Evolutionary conservation across 2,113 vertebrate genomes (phyloP), one percentile per base, ranked within the genome.

Genomic region (Xiphophorus maculatus): DNA sequence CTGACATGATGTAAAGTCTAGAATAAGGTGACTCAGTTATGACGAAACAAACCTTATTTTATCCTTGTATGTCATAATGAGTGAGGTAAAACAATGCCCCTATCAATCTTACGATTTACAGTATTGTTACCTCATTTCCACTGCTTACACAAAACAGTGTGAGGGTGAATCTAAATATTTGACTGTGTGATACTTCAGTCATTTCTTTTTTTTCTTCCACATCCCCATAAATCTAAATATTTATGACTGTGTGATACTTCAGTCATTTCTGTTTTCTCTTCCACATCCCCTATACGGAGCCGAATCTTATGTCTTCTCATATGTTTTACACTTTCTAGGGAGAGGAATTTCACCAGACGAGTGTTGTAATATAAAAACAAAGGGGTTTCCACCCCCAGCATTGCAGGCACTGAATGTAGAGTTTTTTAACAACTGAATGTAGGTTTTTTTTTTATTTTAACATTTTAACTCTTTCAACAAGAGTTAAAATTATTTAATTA

Each of bases 171-270:
- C 74, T 65, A 88, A 83, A 80, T 70, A 62, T 58, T 77, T 58
- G 29, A n/a, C 28, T 28, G 14, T 42, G 33, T 32, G 17, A 69
- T 37, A 22, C 79, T 77, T 81, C 35, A 66, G 27, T 10, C 8
- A 2, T 66, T 69, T 8, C 11, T 42, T 29, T 77, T 48, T 74
- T 51, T 0, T 66, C 33, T 32, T 51, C 22, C 17, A 14, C 9
- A 75, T 17, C 25, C 32, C 32, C 42, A n/a, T n/a, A n/a, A 30
- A 33, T 51, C 74, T 65, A 88, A 83, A 80, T 70, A 62, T 58
- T 77, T 58, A n/a, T n/a, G 29, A n/a, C 28, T 28, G 14, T 42
- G 33, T 32, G 17, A 69, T 37, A 22, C 79, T 77, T 81, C 35
- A 66, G 27, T 10, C 8, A 2, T 66, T 69, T 8, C 11, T 42